These are phyloP conservation scores for Stenolophus ochropezus DNA, from an alignment of 2,888 invertebrate genomes.

Conservation along the genomic window DNA sequence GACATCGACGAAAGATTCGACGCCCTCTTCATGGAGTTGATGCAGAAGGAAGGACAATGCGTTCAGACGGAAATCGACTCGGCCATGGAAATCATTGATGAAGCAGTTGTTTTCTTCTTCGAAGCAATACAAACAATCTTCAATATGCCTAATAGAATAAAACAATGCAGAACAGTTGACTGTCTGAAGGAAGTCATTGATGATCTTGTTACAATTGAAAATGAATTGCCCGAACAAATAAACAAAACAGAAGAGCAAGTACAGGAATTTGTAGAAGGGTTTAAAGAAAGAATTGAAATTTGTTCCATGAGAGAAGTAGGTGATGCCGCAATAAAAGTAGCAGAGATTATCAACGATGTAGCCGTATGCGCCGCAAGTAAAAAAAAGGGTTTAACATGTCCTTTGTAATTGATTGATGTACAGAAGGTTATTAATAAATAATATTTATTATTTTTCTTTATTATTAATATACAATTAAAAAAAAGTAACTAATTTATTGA, in stretches of 20 bases:
- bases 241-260: not conserved
- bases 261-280: not conserved
- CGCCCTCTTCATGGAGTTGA: not conserved
- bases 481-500: not conserved
- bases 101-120: not conserved
- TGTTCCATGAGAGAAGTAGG: slow-evolving; percentile 72
- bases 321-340: slow-evolving; percentile 77
- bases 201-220: not conserved
- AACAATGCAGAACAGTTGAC: not conserved
- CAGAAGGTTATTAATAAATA: not conserved
- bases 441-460: not conserved
- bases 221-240: slow-evolving; percentile 2
- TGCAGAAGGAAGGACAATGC: not conserved
- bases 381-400: not conserved
- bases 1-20: slow-evolving; percentile 3
- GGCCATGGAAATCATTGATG: not conserved
- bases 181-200: not conserved
- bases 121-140: not conserved
- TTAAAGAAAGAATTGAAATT: not conserved
- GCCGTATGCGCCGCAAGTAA: slow-evolving; percentile 7
- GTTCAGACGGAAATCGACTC: slow-evolving; percentile 28
- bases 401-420: not conserved
- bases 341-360: slow-evolving; percentile 77
- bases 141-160: not conserved
- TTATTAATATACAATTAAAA: not conserved